Evolutionary conservation across 2,113 vertebrate species (phyloP).

Genomic region (Phocoena phocoena): DNA sequence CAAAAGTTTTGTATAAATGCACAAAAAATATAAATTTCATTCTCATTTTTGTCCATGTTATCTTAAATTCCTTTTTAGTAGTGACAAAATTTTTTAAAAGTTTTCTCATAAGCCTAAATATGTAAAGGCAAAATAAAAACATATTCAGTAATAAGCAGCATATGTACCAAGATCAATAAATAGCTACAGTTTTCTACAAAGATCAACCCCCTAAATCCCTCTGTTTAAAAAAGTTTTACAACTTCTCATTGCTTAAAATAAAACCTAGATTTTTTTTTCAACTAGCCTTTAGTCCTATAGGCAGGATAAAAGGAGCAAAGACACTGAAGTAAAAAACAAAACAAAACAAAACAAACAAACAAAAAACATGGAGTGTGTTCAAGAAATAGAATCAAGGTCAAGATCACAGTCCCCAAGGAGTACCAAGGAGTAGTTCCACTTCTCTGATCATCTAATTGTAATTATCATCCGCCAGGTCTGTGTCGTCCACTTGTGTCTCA

Average conservation of each 20-base stretch:
- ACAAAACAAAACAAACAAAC: not conserved
- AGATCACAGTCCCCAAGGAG: not conserved
- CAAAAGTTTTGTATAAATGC: not conserved
- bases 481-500: not conserved
- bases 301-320: not conserved
- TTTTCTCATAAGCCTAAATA: not conserved
- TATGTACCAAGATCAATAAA: not conserved
- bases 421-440: not conserved
- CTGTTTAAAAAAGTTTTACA: not conserved
- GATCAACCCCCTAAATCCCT: not conserved
- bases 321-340: not conserved
- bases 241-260: not conserved
- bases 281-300: not conserved
- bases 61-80: not conserved
- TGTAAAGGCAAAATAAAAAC: not conserved
- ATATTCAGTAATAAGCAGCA: not conserved
- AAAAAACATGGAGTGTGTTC: not conserved
- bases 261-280: not conserved
- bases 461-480: not conserved
- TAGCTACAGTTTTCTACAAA: not conserved
- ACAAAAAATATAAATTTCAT: not conserved
- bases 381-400: not conserved
- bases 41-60: not conserved
- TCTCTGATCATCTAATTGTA: not conserved
- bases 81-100: not conserved